Base-by-base conservation (phyloP, 2,113 vertebrate genomes). In the Rhipidura dahli region DNA sequence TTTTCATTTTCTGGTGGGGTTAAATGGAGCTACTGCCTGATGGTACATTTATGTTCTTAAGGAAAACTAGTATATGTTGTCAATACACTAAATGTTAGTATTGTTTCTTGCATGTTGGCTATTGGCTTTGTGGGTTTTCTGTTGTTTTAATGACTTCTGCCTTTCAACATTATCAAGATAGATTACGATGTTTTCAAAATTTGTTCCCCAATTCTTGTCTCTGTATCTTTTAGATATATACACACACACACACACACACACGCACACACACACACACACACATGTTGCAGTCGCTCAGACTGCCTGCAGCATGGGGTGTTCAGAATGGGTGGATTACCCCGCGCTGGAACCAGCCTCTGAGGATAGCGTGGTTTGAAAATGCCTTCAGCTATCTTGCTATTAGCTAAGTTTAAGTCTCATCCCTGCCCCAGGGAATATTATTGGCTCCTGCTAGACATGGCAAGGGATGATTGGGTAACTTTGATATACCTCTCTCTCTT, bases 181-280 rank as follows among this genome's bases (percentile, higher is more conserved):
- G 11, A 27, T 30, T 27, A 54, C 49, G 10, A 5, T 22, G 4
- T n/a, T 53, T 68, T 54, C 14, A 18, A 37, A 4, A 31, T 42
- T 51, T 13, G 1, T 7, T 2, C 0, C 2, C 6, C 1, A 2
- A 4, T 61, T 65, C 19, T 71, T 86, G 15, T 45, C 9, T 76
- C 20, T 66, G 2, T 30, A 16, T 63, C 37, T 56, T 27, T 28
- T 8, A 19, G 1, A 31, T 3, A 51, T 5, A 33, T 27, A 9
- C 22, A 37, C 2, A 8, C 3, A 10, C 3, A 40, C 1, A 50
- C 3, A 20, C 19, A 15, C 8, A 33, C 3, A 26, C 23, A 49
- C 47, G 24, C 10, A 20, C 26, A 17, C 7, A 33, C 2, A 39
- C 26, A 17, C 7, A 33, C 26, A 17, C 7, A 33, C 26, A 17